phyloP scores from a whole-genome alignment of 2,113 vertebrate species.

The Scomber japonicus region DNA sequence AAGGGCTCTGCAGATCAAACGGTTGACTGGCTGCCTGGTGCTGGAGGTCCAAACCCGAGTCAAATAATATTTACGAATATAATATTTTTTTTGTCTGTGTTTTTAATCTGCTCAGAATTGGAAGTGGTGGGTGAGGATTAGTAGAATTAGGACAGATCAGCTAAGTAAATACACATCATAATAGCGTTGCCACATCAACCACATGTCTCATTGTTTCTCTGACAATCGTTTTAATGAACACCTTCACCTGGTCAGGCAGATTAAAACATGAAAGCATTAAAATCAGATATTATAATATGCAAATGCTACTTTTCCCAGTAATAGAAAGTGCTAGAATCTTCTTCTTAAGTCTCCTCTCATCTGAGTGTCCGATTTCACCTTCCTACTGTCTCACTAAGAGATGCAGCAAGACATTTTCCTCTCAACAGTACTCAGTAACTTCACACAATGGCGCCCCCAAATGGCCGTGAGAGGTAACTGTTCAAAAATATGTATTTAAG shows the following conservation, averaged over 20 bases:
- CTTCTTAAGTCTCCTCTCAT: neutral
- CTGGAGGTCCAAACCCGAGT: conserved; percentile 3
- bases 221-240: neutral
- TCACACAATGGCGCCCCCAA: conserved; percentile 58
- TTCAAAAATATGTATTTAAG: too few species aligned
- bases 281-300: neutral
- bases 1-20: conserved; percentile 59
- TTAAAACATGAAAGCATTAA: neutral
- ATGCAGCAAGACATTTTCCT: neutral
- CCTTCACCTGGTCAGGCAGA: neutral
- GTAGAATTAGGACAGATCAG: conserved; percentile 3
- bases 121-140: conserved; percentile 72
- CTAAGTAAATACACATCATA: neutral
- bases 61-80: conserved; percentile 39
- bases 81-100: conserved; percentile 15
- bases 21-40: conserved; percentile 27
- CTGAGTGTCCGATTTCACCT: conserved; percentile 69
- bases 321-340: neutral
- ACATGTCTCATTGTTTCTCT: neutral
- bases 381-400: conserved; percentile 33
- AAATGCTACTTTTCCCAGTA: neutral
- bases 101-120: conserved; percentile 52
- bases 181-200: neutral
- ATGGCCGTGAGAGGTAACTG: conserved; percentile 22
- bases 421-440: neutral